phyloP scores from a whole-genome alignment of 2,113 vertebrate genomes.

The Podarcis cretensis region DNA sequence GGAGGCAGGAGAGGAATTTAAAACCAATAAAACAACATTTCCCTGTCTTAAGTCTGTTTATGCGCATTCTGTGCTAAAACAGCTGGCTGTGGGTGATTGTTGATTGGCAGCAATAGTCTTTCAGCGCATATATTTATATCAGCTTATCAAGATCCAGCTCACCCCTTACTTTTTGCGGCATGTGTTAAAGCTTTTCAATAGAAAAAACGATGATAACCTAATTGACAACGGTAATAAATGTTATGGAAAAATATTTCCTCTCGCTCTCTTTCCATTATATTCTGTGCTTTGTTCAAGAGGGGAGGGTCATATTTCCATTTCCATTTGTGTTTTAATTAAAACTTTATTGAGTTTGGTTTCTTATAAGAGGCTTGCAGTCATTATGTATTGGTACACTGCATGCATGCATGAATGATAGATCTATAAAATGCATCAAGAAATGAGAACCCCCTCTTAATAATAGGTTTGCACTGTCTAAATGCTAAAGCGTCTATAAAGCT shows the following conservation, averaged over 20 bases:
- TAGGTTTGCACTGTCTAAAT: not conserved
- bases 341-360: conserved; percentile 9
- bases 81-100: not conserved
- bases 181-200: not conserved
- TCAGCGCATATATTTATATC: not conserved
- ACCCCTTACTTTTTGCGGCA: not conserved
- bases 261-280: not conserved
- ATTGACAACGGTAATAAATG: not conserved
- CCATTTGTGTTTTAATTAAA: conserved; percentile 6
- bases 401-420: not conserved
- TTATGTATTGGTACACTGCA: not conserved
- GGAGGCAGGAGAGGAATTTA: not conserved
- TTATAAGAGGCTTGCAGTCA: not conserved
- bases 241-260: not conserved
- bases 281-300: not conserved
- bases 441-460: not conserved
- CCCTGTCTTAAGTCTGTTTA: not conserved
- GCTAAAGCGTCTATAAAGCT: not conserved
- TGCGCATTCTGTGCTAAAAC: not conserved
- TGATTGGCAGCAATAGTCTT: not conserved
- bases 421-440: not conserved
- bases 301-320: not conserved
- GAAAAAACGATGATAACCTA: not conserved
- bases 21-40: not conserved
- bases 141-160: not conserved